Percentiles rank a stretch among this genome's conserved stretches.
Conservation (phyloP, 2,888 invertebrate species). For the Apodemia duryi region DNA sequence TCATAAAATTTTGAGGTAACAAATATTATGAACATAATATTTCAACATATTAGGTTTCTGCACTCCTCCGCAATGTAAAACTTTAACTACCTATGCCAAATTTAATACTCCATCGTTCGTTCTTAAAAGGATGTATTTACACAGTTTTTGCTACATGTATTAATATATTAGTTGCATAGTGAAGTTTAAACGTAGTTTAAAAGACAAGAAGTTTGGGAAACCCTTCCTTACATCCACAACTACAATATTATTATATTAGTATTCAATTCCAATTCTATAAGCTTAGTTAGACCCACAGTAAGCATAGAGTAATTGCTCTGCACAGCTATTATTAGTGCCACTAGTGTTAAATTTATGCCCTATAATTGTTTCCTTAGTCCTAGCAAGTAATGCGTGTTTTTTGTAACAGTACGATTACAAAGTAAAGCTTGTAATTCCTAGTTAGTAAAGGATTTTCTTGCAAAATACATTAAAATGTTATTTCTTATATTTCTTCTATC, state of each 20-base stretch:
- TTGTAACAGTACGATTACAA: constrained; percentile 1
- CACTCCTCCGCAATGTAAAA: no score
- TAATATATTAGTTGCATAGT: no score
- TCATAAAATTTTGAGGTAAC: no score
- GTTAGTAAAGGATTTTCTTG: not conserved
- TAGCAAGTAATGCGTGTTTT: constrained; percentile 1
- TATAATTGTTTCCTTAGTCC: constrained; percentile 5
- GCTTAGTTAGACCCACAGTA: not conserved
- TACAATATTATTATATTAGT: not conserved
- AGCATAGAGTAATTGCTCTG: constrained; percentile 6
- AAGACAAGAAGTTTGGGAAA: not conserved
- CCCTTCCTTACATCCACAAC: not conserved
- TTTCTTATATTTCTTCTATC: not conserved
- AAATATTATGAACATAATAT: no score
- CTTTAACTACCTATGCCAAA: no score
- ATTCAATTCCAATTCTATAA: constrained; percentile 3
- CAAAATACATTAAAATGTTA: not conserved
- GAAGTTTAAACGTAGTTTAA: no score
- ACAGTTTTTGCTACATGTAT: no score
- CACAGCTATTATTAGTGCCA: constrained; percentile 7
- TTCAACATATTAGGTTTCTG: no score
- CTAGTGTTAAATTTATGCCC: constrained; percentile 12
- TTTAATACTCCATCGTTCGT: no score
- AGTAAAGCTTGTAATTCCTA: constrained; percentile 1
- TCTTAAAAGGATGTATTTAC: no score